Evolutionary conservation across 2,888 invertebrate genomes (phyloP).

Genomic region (Nomada ruficornis): DNA sequence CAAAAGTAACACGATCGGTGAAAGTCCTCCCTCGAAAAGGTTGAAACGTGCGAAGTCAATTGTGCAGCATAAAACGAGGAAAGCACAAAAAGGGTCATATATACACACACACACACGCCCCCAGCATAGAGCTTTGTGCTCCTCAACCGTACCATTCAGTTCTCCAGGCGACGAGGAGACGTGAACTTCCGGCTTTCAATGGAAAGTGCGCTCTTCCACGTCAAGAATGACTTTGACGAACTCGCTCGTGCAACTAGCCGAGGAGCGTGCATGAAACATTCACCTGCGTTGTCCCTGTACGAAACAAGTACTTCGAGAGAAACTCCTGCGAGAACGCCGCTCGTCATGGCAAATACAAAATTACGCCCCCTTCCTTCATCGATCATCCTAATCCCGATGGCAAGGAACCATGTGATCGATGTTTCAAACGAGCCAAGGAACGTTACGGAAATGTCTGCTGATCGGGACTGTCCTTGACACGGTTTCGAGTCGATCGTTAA

Average conservation of each 20-base stretch:
- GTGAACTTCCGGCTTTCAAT: conserved; percentile 49
- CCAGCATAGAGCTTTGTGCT: conserved; percentile 13
- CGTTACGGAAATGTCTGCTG: conserved; percentile 68
- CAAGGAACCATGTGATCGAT: neutral
- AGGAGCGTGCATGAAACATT: conserved; percentile 3
- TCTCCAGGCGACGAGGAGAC: conserved; percentile 33
- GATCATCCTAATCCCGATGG: conserved; percentile 32
- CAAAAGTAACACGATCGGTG: neutral
- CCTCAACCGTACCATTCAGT: conserved; percentile 27
- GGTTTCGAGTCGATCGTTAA: conserved; percentile 55
- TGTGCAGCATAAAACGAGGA: conserved; percentile 1
- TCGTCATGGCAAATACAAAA: neutral
- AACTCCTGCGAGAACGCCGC: neutral
- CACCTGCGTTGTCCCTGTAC: no score
- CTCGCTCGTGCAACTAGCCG: neutral
- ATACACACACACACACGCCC: neutral
- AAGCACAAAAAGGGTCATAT: conserved; percentile 14
- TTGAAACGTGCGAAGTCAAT: conserved; percentile 27
- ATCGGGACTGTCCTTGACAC: conserved; percentile 69
- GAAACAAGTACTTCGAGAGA: neutral
- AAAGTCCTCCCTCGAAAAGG: neutral
- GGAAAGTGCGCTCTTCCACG: conserved; percentile 41
- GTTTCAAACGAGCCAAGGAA: conserved; percentile 27
- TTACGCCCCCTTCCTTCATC: conserved; percentile 19
- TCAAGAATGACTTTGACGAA: conserved; percentile 45